A percentile compares a stretch with the other conserved stretches of the same genome.
phyloP scores from a whole-genome alignment of 2,888 invertebrate genomes.

The Tiphia femorata region DNA sequence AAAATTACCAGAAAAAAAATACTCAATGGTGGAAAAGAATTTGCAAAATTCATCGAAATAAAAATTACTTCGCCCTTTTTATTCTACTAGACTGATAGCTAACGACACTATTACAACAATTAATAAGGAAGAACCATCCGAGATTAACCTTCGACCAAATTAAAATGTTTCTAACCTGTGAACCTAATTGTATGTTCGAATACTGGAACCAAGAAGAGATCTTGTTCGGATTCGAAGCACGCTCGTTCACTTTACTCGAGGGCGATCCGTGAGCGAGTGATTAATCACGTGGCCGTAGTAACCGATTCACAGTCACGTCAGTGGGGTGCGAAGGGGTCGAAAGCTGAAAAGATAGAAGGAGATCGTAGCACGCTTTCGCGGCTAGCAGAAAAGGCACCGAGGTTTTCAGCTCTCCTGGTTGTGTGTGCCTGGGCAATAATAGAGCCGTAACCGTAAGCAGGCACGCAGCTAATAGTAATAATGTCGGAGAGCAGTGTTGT shows the following conservation, averaged over 20 bases:
- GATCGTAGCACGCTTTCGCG: slow-evolving; percentile 41
- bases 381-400: slow-evolving; percentile 38
- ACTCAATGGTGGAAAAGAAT: no score
- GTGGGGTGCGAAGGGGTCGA: slow-evolving; percentile 26
- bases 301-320: slow-evolving; percentile 43
- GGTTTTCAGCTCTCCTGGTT: no score
- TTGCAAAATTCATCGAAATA: no score
- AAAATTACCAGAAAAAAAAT: no score
- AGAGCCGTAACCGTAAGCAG: slow-evolving; percentile 55
- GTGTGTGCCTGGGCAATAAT: slow-evolving; percentile 51
- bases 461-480: slow-evolving; percentile 61
- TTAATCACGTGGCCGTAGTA: slow-evolving; percentile 59
- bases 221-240: slow-evolving; percentile 27
- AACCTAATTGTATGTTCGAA: no score
- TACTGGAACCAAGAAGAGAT: slow-evolving; percentile 16
- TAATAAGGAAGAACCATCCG: no score
- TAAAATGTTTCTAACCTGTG: no score
- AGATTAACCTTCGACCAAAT: no score
- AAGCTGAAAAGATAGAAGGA: slow-evolving; percentile 38
- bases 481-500: slow-evolving; percentile 51
- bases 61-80: no score
- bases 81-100: no score
- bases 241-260: slow-evolving; percentile 13
- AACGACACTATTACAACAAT: no score
- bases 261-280: slow-evolving; percentile 44